Base-by-base conservation (phyloP, 2,888 invertebrate species). In the Aspidiotus destructor region DNA sequence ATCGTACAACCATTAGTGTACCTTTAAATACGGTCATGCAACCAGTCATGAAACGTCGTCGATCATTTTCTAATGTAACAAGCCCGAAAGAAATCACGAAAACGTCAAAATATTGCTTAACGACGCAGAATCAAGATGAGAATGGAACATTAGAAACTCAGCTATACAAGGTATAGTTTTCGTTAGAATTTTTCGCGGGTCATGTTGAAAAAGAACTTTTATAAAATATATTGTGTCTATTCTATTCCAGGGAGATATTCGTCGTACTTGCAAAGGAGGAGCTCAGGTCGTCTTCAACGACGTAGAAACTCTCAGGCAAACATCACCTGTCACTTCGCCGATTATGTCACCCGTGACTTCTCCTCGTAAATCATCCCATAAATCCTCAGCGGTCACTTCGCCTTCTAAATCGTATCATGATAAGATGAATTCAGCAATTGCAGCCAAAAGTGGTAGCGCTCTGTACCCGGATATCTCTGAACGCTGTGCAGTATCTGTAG, bases 221-320 rank as follows among this genome's bases (percentile, higher is more conserved):
- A 16, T 54, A 54, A 54, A 54, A n/a, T n/a, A 2, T 54, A 17
- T 62, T 54, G 17, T 8, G 41, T 17, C 48, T 67, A 55, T 64
- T 69, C 53, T 70, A 15, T 63, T 58, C 8, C 74, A 88, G 85
- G 97, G 89, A 13, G 92, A 97, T 76, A 89, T 98, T 5, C 84
- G 96, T 2, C 93, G 92, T 0, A 98, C 98, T 0, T 86, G 88
- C 69, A 90, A 92, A 1, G 98, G 98, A 0, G 98, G 99, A 0
- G 91, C 95, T 0, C 94, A 97, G 75, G 89, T 98, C 0, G 87
- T 96, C 41, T 95, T 98, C 76, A 89, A 91, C 73, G 97, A 97
- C 77, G 89, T 98, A 1, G 98, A 99, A 77, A 86, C 87, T 75
- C 77, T 96, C 9, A 86, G 85, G 72, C 92, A 93, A 75, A 83